These are phyloP conservation scores for Emydura subglobosa DNA, from an alignment of 2,113 vertebrate species.

Conservation along the genomic window DNA sequence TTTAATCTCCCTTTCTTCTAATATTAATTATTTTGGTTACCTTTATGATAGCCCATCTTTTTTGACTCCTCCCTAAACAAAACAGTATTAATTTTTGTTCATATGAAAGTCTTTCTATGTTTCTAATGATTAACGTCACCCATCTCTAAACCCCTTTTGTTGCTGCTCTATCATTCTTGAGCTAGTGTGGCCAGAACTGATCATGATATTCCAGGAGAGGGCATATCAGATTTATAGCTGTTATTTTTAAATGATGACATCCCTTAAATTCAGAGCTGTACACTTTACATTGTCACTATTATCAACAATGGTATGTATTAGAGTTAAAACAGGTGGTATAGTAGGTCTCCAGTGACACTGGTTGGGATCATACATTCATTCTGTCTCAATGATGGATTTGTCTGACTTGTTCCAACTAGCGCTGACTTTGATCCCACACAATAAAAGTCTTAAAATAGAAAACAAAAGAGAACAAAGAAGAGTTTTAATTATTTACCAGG, in stretches of 20 bases:
- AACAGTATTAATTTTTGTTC: neutral
- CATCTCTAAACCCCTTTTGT: neutral
- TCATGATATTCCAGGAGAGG: neutral
- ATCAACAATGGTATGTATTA: neutral
- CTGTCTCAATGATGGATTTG: conserved; percentile 34
- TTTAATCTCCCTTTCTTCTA: neutral
- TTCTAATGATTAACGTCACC: neutral
- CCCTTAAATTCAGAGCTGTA: neutral
- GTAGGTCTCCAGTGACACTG: conserved; percentile 10
- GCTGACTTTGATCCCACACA: conserved; percentile 66
- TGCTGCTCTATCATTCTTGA: neutral
- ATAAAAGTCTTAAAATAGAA: conserved; percentile 66
- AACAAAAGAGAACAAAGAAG: conserved; percentile 63
- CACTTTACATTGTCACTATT: conserved; percentile 46
- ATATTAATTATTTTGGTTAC: neutral
- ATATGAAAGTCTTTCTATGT: neutral
- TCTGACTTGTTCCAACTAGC: conserved; percentile 57
- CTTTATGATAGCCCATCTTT: neutral
- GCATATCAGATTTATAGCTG: neutral
- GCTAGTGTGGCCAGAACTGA: neutral
- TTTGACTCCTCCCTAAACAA: neutral
- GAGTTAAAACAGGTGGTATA: conserved; percentile 51
- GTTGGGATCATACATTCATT: conserved; percentile 48
- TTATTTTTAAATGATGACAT: conserved; percentile 9
- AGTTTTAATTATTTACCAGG: conserved; percentile 69